phyloP scores from a whole-genome alignment of 1,140 invertebrate genomes.

The Cyclargus thomasi region DNA sequence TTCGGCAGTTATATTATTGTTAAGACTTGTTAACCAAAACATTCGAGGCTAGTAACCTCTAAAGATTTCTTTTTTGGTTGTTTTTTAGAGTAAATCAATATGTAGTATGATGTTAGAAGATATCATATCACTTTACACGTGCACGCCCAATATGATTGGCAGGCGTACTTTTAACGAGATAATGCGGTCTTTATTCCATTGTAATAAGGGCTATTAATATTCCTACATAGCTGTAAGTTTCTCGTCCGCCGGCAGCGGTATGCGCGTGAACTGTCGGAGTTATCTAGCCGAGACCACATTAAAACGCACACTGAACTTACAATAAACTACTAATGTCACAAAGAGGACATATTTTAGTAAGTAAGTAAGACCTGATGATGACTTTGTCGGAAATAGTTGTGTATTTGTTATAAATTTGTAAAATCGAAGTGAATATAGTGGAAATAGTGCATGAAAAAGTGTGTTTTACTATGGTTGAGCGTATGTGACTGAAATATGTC shows the following conservation, averaged over 20 bases:
- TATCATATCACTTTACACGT: slow-evolving; percentile 38
- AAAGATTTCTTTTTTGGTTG: neutral
- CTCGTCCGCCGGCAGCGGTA: slow-evolving; percentile 35
- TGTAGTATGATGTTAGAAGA: neutral
- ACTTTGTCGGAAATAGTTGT: no score
- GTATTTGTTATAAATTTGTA: no score
- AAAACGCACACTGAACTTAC: slow-evolving; percentile 8
- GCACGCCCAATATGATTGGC: slow-evolving; percentile 44
- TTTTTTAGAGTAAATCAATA: neutral
- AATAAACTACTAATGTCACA: no score
- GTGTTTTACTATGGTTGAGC: no score
- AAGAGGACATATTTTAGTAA: no score
- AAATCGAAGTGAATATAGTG: no score
- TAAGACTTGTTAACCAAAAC: neutral
- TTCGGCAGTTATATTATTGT: no score
- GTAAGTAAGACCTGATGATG: no score
- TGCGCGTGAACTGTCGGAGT: slow-evolving; percentile 56
- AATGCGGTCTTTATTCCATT: slow-evolving; percentile 19
- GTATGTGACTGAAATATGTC: no score
- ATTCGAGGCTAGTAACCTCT: neutral
- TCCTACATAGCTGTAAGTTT: slow-evolving; percentile 6
- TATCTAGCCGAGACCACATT: slow-evolving; percentile 37
- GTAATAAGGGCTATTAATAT: slow-evolving; percentile 18
- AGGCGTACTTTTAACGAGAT: slow-evolving; percentile 27
- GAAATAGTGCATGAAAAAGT: no score